These are phyloP conservation scores for Hemaris fuciformis DNA, from an alignment of 2,888 invertebrate species.

Conservation along the genomic window DNA sequence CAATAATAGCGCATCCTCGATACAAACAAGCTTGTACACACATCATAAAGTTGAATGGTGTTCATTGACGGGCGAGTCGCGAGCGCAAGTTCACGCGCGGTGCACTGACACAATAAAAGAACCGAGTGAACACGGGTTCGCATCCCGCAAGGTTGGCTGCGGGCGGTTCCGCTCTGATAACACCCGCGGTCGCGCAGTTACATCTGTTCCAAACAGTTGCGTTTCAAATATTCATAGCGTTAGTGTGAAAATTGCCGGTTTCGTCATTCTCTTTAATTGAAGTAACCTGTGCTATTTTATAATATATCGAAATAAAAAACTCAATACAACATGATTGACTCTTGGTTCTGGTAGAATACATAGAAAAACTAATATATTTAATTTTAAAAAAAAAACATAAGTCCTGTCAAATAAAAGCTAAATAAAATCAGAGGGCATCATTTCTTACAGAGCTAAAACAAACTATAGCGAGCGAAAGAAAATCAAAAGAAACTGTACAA, in stretches of 20 bases:
- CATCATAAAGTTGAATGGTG: not conserved
- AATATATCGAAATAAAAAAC: not conserved
- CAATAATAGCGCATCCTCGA: not conserved
- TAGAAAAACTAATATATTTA: too few species aligned
- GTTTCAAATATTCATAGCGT: conserved; percentile 10
- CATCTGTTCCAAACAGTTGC: conserved; percentile 29
- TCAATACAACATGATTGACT: too few species aligned
- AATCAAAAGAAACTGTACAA: not conserved
- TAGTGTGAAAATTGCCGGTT: not conserved
- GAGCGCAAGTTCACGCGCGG: conserved; percentile 16
- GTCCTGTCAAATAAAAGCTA: too few species aligned
- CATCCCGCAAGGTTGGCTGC: conserved; percentile 38
- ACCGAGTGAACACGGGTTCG: conserved; percentile 24
- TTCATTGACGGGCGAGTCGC: conserved; percentile 1
- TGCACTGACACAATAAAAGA: conserved; percentile 19
- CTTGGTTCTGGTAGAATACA: too few species aligned
- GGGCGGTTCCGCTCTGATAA: conserved; percentile 55
- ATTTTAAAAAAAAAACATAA: too few species aligned
- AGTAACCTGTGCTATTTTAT: not conserved
- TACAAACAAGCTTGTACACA: not conserved
- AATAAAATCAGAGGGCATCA: too few species aligned
- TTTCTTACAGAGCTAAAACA: too few species aligned
- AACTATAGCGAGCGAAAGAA: not conserved
- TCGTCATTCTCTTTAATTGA: not conserved
- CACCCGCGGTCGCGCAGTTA: conserved; percentile 35